A percentile compares a stretch with the other conserved stretches of the same genome.
Evolutionary conservation across 2,113 vertebrate species (phyloP).

Genomic region (Myodes glareolus): DNA sequence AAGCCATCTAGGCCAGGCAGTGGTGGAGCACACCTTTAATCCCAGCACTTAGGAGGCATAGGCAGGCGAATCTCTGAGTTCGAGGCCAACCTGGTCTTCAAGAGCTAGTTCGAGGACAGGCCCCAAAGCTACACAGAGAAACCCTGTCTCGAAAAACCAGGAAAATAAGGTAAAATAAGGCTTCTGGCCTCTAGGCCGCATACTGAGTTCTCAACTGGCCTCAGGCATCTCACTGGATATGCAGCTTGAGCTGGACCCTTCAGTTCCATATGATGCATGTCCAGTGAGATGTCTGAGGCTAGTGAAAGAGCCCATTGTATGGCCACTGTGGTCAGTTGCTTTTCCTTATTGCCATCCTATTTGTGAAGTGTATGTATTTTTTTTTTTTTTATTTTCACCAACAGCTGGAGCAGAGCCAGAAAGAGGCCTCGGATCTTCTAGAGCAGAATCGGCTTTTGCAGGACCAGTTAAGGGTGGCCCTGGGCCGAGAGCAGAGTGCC

Average conservation of each 20-base stretch:
- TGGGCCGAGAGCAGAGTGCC: conserved; percentile 93
- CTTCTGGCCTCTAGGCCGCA: background rate
- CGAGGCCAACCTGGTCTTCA: too few relatives aligned
- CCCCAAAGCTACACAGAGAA: too few relatives aligned
- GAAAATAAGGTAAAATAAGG: background rate
- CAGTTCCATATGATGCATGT: background rate
- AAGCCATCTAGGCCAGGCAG: background rate
- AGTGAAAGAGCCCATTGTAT: background rate
- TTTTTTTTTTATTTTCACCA: conserved; percentile 57
- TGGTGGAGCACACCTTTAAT: too few relatives aligned
- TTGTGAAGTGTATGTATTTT: background rate
- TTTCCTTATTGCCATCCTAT: background rate
- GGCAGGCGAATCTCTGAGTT: too few relatives aligned
- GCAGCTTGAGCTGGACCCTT: background rate
- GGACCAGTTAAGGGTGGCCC: conserved; percentile 94
- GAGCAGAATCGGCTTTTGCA: conserved; percentile 95
- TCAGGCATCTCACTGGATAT: background rate
- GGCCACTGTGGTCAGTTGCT: accelerated
- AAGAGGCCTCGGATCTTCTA: conserved; percentile 93
- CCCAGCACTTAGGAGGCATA: too few relatives aligned
- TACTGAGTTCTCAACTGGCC: background rate
- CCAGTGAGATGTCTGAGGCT: background rate
- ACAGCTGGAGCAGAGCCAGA: conserved; percentile 96
- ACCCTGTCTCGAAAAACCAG: too few relatives aligned
- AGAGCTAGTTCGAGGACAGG: too few relatives aligned